Conservation (phyloP, 2,888 invertebrate species). For the Plagodis pulveraria region DNA sequence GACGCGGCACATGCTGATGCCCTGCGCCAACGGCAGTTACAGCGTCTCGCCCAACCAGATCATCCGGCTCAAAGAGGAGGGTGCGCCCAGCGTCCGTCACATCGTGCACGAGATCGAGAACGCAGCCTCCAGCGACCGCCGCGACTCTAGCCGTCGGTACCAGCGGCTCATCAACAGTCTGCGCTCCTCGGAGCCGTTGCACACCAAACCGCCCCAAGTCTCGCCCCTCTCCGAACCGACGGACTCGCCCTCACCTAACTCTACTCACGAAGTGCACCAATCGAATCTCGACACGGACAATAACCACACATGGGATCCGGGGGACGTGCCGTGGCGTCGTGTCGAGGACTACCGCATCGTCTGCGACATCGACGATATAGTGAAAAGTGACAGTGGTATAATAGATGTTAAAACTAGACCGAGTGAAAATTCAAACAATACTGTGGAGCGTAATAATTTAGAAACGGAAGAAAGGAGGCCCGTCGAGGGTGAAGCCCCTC, state of each 20-base stretch:
- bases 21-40: slow-evolving; percentile 94
- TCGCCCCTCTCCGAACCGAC: slow-evolving; percentile 43
- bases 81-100: slow-evolving; percentile 87
- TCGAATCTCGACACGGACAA: slow-evolving; percentile 71
- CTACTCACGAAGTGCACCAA: slow-evolving; percentile 57
- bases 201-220: not conserved
- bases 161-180: slow-evolving; percentile 33
- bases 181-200: slow-evolving; percentile 24
- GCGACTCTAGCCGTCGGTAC: slow-evolving; percentile 56
- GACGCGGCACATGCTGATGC: slow-evolving; percentile 92
- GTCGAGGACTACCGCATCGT: slow-evolving; percentile 59
- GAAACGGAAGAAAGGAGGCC: slow-evolving; percentile 78
- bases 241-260: slow-evolving; percentile 59
- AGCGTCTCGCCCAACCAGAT: slow-evolving; percentile 97
- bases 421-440: slow-evolving; percentile 89
- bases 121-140: slow-evolving; percentile 66
- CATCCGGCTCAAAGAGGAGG: slow-evolving; percentile 90
- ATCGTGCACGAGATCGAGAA: slow-evolving; percentile 90
- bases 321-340: slow-evolving; percentile 71
- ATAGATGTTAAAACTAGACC: slow-evolving; percentile 72
- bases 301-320: slow-evolving; percentile 89
- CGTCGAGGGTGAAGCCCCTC: slow-evolving; percentile 60
- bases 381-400: slow-evolving; percentile 82
- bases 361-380: slow-evolving; percentile 72
- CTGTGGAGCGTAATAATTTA: slow-evolving; percentile 87